Percentiles rank a stretch among this genome's conserved stretches.
Evolutionary conservation across 2,797 vertebrate genomes (phyloP).

Genomic region (Gallinago solitaria): DNA sequence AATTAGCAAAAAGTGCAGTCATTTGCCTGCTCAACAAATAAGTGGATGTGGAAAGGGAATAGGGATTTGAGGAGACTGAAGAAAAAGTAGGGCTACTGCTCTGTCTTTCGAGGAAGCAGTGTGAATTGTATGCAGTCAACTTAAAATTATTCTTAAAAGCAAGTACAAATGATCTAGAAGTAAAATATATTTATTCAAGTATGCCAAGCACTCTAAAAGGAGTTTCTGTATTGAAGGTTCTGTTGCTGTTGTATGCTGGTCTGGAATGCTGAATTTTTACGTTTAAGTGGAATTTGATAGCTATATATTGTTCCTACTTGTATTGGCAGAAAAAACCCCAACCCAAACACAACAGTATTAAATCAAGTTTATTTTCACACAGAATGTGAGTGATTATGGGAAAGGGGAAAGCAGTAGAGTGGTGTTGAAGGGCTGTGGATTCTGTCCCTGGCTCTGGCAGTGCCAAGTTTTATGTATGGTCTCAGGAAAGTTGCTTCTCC

Average conservation of each 20-base stretch:
- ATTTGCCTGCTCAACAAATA: background rate
- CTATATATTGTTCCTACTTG: background rate
- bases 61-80: background rate
- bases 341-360: background rate
- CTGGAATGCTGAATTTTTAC: background rate
- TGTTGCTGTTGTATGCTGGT: background rate
- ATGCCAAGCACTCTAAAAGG: background rate
- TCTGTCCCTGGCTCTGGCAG: background rate
- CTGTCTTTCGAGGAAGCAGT: background rate
- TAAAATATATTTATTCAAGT: background rate
- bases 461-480: background rate
- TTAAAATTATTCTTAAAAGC: background rate
- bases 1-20: background rate
- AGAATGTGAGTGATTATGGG: background rate
- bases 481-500: background rate
- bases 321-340: background rate
- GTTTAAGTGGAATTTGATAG: background rate
- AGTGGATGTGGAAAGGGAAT: background rate
- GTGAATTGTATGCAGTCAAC: background rate
- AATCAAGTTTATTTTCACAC: background rate
- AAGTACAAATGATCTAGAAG: background rate
- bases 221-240: background rate
- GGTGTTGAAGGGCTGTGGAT: background rate
- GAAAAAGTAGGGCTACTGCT: background rate
- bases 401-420: background rate